A percentile compares a stretch with the other conserved stretches of the same genome.
These are phyloP conservation scores for Syngnathus floridae DNA, from an alignment of 2,113 vertebrate species.

Conservation along the genomic window DNA sequence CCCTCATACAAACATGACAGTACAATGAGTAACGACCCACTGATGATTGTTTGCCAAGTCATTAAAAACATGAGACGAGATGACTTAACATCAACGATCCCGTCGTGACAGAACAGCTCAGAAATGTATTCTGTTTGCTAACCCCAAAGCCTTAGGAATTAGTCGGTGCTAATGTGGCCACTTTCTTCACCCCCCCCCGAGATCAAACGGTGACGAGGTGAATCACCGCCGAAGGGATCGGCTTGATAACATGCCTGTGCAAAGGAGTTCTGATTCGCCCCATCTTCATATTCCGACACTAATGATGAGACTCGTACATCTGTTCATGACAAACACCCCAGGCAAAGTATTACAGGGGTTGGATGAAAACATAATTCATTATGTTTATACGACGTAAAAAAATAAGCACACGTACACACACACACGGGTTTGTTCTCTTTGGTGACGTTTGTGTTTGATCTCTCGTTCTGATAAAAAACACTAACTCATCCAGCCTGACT, in stretches of 20 bases:
- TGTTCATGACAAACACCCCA: constrained; percentile 62
- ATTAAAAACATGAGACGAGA: constrained; percentile 27
- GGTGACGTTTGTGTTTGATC: constrained; percentile 51
- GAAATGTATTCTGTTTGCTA: constrained; percentile 49
- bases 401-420: constrained; percentile 8
- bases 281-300: constrained; percentile 55
- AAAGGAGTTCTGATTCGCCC: constrained; percentile 66
- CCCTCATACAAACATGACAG: background rate
- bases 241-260: constrained; percentile 59
- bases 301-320: constrained; percentile 68
- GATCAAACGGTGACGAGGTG: constrained; percentile 60
- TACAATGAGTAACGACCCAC: background rate
- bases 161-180: constrained; percentile 70
- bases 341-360: constrained; percentile 58
- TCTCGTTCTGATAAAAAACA: constrained; percentile 50
- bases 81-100: constrained; percentile 25
- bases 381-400: constrained; percentile 41
- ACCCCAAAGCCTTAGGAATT: constrained; percentile 64
- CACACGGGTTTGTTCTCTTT: constrained; percentile 18
- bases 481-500: constrained; percentile 63
- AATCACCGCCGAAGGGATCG: constrained; percentile 50
- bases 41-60: background rate
- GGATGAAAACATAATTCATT: constrained; percentile 73
- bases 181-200: constrained; percentile 35
- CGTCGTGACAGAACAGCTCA: constrained; percentile 35